Base-by-base conservation (phyloP, 2,113 vertebrate species). In the Carollia perspicillata region DNA sequence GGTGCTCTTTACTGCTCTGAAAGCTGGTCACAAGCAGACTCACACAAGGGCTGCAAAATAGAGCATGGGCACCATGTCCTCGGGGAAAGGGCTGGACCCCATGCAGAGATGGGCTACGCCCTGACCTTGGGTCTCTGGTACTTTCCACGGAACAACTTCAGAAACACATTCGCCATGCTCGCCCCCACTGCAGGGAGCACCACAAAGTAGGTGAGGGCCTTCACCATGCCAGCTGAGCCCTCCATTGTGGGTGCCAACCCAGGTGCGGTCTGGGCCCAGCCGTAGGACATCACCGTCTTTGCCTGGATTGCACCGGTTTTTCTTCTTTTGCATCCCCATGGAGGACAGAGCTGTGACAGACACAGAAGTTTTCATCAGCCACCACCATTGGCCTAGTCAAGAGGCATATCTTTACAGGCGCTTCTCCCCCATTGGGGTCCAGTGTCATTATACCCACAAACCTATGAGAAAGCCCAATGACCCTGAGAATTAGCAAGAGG, bases 31-130 rank as follows among this genome's bases (percentile, higher is more conserved):
- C 99, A 81, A 99, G 99, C 86, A 98, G 1, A 2, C 99, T 99
- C 77, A 95, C 0, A 0, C 98, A 98, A 1, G 98, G 0, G 66
- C 99, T 99, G 98, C 99, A 99, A 97, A 99, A 99, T 2, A 99
- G 97, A 22, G 47, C 55, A 87, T 98, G 98, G 93, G 95, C 98
- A 17, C 99, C 99, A 6, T 99, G 99, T 58, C 98, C 99, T 99
- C 99, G 99, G 9, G 99, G 99, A 84, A 99, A 99, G 85, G 97
- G 98, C 99, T 99, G 97, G 58, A 98, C 97, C 99, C 97, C 97
- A 99, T 98, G 83, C 98, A 98, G 63, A 99, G 98, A 55, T 99
- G 98, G 1, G 88, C 0, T 99, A 99, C 1, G 99, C 93, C 37
- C 98, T 3, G 42, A 99, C 99, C 96, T 99, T 98, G 0, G 98